Evolutionary conservation across 2,113 vertebrate genomes (phyloP).

Genomic region (Saccopteryx leptura): DNA sequence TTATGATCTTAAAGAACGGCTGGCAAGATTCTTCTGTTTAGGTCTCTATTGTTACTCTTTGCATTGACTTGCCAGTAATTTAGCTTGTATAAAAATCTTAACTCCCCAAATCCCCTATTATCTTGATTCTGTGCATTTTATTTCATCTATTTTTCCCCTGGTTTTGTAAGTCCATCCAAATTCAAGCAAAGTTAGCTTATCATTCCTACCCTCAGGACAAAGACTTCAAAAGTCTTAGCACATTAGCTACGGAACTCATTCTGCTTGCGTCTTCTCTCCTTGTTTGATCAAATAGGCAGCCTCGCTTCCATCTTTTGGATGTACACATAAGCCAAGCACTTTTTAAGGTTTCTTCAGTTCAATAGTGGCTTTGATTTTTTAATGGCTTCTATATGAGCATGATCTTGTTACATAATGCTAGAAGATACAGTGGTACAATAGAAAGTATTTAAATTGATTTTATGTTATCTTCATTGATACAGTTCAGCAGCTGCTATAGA

Average conservation of each 20-base stretch:
- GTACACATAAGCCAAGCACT: slow-evolving; percentile 23
- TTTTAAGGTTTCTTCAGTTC: slow-evolving; percentile 55
- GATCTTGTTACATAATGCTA: neutral
- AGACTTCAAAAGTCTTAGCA: slow-evolving; percentile 64
- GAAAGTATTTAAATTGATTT: slow-evolving; percentile 22
- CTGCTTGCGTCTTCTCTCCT: slow-evolving; percentile 1
- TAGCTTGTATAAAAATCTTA: slow-evolving; percentile 58
- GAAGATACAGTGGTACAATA: neutral
- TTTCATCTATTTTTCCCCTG: neutral
- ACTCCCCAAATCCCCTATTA: slow-evolving; percentile 32
- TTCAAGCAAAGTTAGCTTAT: slow-evolving; percentile 45
- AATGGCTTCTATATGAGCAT: neutral
- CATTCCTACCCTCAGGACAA: slow-evolving; percentile 56
- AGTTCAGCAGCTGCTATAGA: neutral
- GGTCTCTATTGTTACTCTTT: slow-evolving; percentile 42
- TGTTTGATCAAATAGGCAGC: slow-evolving; percentile 56
- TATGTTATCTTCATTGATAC: slow-evolving; percentile 24
- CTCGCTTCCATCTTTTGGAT: neutral
- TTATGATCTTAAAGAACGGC: neutral
- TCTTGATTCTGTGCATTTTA: slow-evolving; percentile 64
- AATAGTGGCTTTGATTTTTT: neutral
- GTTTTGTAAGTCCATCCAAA: slow-evolving; percentile 58
- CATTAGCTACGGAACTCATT: slow-evolving; percentile 43
- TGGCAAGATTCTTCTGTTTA: neutral
- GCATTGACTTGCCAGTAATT: slow-evolving; percentile 43